A percentile compares a stretch with the other conserved stretches of the same genome.
Evolutionary conservation across 2,888 invertebrate species (phyloP).

Genomic region (Latrodectus hesperus): DNA sequence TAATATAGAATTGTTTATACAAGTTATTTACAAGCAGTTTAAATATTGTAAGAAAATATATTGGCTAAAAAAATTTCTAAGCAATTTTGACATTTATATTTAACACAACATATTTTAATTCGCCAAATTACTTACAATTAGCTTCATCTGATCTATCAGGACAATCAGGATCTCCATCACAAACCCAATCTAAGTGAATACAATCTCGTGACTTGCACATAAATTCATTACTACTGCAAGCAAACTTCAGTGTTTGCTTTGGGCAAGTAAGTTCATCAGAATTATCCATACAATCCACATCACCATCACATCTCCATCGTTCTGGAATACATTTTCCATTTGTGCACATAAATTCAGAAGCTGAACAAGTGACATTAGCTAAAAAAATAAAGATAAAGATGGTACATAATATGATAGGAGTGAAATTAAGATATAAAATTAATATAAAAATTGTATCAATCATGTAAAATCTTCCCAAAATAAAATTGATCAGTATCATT

Average conservation of each 20-base stretch:
- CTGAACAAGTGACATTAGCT: constrained; percentile 66
- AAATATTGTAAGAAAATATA: too few species aligned
- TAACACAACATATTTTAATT: too few species aligned
- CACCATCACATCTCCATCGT: constrained; percentile 74
- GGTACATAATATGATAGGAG: too few species aligned
- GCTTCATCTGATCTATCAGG: constrained; percentile 75
- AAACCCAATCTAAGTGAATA: constrained; percentile 64
- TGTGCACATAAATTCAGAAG: constrained; percentile 80
- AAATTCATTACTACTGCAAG: constrained; percentile 63
- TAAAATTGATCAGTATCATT: too few species aligned
- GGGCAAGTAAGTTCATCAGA: constrained; percentile 71
- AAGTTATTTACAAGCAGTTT: too few species aligned
- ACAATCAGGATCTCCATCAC: constrained; percentile 73
- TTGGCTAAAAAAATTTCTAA: too few species aligned
- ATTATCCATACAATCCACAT: constrained; percentile 76
- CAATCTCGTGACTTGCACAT: constrained; percentile 64
- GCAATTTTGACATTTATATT: too few species aligned
- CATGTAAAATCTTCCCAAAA: too few species aligned
- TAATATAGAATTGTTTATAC: too few species aligned
- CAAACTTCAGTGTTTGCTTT: constrained; percentile 5
- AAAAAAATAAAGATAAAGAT: neutral
- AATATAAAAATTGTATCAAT: too few species aligned
- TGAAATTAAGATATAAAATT: too few species aligned
- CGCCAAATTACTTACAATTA: constrained; percentile 49
- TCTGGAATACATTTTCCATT: constrained; percentile 75